Percentiles rank a stretch among this genome's conserved stretches.
phyloP scores from a whole-genome alignment of 2,113 vertebrate genomes.

The Pteronura brasiliensis region DNA sequence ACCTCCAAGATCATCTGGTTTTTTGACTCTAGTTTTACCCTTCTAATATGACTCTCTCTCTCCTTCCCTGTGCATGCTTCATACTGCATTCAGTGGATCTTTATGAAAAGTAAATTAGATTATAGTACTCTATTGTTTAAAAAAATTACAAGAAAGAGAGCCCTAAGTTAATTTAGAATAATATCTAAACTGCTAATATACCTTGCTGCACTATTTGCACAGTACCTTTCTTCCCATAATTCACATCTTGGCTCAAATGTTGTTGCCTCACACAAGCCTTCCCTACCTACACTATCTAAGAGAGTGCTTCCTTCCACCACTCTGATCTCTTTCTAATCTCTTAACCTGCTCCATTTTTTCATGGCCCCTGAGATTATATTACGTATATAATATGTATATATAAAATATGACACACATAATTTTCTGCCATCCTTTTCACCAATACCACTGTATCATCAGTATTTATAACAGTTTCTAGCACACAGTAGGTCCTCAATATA shows the following conservation, averaged over 20 bases:
- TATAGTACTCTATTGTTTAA: neutral
- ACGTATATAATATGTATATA: neutral
- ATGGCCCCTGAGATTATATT: neutral
- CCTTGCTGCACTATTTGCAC: neutral
- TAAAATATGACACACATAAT: neutral
- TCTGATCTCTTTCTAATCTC: neutral
- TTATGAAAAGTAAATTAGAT: constrained; percentile 3
- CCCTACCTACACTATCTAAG: neutral
- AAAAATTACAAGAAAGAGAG: neutral
- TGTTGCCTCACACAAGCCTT: neutral
- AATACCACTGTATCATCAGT: neutral
- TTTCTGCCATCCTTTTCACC: neutral
- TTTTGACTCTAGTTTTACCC: neutral
- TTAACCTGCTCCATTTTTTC: neutral
- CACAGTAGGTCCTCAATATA: neutral
- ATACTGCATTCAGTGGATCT: neutral
- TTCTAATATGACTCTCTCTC: neutral
- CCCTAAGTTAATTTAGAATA: neutral
- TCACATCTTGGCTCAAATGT: neutral
- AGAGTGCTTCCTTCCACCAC: neutral
- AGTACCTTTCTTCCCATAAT: neutral
- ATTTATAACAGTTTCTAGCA: neutral
- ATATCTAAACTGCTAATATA: neutral
- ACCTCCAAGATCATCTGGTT: neutral
- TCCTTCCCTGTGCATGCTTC: neutral